Percentiles rank a stretch among this genome's conserved stretches.
These are phyloP conservation scores for Lasioglossum oenotherae DNA, from an alignment of 2,888 invertebrate genomes.

Conservation along the genomic window DNA sequence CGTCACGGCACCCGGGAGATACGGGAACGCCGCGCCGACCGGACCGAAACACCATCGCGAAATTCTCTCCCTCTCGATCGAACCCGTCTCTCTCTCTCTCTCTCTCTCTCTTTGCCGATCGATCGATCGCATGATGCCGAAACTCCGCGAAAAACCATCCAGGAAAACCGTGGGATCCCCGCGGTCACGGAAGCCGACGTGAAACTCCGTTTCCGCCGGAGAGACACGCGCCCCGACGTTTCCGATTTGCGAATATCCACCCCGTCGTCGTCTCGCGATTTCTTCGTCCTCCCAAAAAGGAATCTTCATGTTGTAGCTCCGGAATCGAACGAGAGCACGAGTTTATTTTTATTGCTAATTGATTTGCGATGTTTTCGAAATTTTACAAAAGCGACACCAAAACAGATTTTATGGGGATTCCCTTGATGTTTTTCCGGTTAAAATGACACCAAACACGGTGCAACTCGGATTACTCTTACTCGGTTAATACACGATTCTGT, in stretches of 20 bases:
- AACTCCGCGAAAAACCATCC: not conserved
- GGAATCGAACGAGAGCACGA: not conserved
- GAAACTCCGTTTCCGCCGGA: not conserved
- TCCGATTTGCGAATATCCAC: not conserved
- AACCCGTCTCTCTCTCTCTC: not conserved
- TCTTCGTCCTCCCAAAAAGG: too few relatives aligned
- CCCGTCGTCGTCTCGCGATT: too few relatives aligned
- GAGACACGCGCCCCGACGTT: not conserved
- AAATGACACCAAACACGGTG: too few relatives aligned
- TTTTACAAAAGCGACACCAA: too few relatives aligned
- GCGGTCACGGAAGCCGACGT: not conserved
- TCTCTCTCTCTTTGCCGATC: not conserved
- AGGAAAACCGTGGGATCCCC: not conserved
- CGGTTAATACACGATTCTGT: too few relatives aligned
- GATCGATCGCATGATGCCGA: not conserved
- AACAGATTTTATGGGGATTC: too few relatives aligned
- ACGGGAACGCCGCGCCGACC: slow-evolving; percentile 49
- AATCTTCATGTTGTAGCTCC: not conserved
- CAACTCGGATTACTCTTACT: too few relatives aligned
- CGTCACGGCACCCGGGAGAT: slow-evolving; percentile 54
- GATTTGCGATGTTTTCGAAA: not conserved
- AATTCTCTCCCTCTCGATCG: slow-evolving; percentile 44
- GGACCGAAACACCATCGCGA: slow-evolving; percentile 58
- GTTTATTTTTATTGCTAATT: not conserved
- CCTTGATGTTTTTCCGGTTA: too few relatives aligned